A percentile compares a stretch with the other conserved stretches of the same genome.
Conservation (phyloP, 2,888 invertebrate species). For the Drosophila yooni region DNA sequence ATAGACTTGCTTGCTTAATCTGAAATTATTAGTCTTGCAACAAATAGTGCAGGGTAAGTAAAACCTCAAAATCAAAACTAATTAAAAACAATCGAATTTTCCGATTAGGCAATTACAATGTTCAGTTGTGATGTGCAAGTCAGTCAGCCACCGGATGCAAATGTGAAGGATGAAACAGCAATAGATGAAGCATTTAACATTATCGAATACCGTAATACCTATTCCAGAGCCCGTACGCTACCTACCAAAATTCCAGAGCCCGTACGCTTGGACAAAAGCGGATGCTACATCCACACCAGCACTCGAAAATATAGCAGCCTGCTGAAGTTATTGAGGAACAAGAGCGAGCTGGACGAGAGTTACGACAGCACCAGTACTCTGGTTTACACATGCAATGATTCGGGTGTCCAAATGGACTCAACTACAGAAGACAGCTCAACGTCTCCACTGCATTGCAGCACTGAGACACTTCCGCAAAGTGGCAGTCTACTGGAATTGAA, state of each 20-base stretch:
- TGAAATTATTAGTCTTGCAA: slow-evolving; percentile 55
- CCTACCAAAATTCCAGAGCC: slow-evolving; percentile 59
- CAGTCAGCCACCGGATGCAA: slow-evolving; percentile 38
- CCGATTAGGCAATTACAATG: slow-evolving; percentile 50
- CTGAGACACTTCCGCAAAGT: slow-evolving; percentile 5
- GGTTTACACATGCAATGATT: slow-evolving; percentile 38
- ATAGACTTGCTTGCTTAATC: slow-evolving; percentile 27
- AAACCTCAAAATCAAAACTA: not conserved
- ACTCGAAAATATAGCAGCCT: slow-evolving; percentile 47
- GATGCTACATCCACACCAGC: slow-evolving; percentile 5
- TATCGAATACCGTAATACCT: slow-evolving; percentile 1
- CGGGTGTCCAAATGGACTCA: slow-evolving; percentile 57
- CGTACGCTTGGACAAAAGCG: slow-evolving; percentile 17
- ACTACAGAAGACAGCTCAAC: slow-evolving; percentile 9
- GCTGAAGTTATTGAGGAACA: slow-evolving; percentile 4
- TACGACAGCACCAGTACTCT: slow-evolving; percentile 11
- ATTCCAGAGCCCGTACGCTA: slow-evolving; percentile 49
- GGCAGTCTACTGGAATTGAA: slow-evolving; percentile 31
- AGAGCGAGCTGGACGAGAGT: not conserved
- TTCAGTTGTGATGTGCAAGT: slow-evolving; percentile 57
- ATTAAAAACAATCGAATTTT: not conserved
- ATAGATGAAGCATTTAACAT: not conserved
- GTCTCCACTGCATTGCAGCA: slow-evolving; percentile 1
- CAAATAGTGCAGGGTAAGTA: slow-evolving; percentile 61
- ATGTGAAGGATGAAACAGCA: slow-evolving; percentile 13